Evolutionary conservation across 1,140 invertebrate genomes (phyloP).

Genomic region (Drosophila simulans): DNA sequence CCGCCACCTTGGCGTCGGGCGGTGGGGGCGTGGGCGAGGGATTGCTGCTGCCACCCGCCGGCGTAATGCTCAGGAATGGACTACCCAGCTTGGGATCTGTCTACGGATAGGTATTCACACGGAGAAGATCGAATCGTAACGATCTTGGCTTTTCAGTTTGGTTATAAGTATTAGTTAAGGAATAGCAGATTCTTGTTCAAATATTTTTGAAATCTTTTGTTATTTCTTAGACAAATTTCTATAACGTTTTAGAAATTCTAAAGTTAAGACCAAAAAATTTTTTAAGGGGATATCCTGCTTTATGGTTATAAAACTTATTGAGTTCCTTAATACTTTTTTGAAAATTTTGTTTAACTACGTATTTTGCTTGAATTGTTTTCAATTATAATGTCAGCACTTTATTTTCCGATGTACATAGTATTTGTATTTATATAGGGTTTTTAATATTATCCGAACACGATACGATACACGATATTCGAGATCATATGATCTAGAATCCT

Average conservation of each 20-base stretch:
- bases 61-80: conserved; percentile 74
- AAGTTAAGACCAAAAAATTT: too few relatives aligned
- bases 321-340: background rate
- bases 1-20: conserved; percentile 31
- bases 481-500: background rate
- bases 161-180: background rate
- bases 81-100: conserved; percentile 82
- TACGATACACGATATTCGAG: background rate
- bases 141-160: background rate
- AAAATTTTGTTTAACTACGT: too few relatives aligned
- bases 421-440: background rate
- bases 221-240: too few relatives aligned
- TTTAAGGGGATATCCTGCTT: too few relatives aligned
- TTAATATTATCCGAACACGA: background rate
- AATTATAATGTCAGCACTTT: background rate
- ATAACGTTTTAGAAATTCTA: too few relatives aligned
- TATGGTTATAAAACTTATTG: too few relatives aligned
- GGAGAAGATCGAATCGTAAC: background rate
- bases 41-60: conserved; percentile 69
- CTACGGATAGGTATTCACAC: conserved; percentile 1
- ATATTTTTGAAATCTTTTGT: background rate
- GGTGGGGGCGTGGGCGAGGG: conserved; percentile 45
- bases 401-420: too few relatives aligned
- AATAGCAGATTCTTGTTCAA: background rate
- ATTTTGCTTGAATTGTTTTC: background rate